phyloP scores from a whole-genome alignment of 2,888 invertebrate species.

The Eristalis tenax region DNA sequence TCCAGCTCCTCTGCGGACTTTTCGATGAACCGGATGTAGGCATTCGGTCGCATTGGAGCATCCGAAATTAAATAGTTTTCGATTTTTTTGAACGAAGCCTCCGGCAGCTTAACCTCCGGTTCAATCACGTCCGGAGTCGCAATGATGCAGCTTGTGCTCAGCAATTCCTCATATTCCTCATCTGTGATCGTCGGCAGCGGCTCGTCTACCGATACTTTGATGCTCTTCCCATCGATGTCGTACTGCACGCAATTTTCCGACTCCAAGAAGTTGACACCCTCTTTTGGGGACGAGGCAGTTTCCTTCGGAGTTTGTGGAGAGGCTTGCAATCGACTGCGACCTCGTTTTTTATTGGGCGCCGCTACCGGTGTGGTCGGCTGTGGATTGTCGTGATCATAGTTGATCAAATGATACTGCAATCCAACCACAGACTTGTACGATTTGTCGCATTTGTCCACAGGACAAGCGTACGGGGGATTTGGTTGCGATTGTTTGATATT shows the following conservation, averaged over 20 bases:
- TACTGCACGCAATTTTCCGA: constrained; percentile 93
- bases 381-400: constrained; percentile 92
- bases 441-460: constrained; percentile 91
- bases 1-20: constrained; percentile 96
- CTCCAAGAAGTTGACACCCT: constrained; percentile 88
- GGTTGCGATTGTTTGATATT: constrained; percentile 86
- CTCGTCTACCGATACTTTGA: constrained; percentile 85
- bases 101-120: constrained; percentile 84
- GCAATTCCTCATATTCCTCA: constrained; percentile 83
- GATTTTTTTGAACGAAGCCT: constrained; percentile 87
- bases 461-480: constrained; percentile 91
- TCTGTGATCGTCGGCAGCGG: constrained; percentile 87
- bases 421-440: constrained; percentile 93
- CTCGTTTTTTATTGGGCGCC: constrained; percentile 85
- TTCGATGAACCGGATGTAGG: constrained; percentile 96
- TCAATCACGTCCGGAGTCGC: constrained; percentile 79
- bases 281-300: constrained; percentile 75
- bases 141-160: constrained; percentile 78
- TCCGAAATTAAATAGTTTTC: constrained; percentile 91
- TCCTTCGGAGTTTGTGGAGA: constrained; percentile 79
- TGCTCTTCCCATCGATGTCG: constrained; percentile 90
- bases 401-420: constrained; percentile 91
- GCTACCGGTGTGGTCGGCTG: constrained; percentile 85
- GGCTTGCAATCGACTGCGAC: constrained; percentile 82
- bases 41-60: constrained; percentile 92